phyloP scores from a whole-genome alignment of 2,113 vertebrate species.

The Alosa alosa region DNA sequence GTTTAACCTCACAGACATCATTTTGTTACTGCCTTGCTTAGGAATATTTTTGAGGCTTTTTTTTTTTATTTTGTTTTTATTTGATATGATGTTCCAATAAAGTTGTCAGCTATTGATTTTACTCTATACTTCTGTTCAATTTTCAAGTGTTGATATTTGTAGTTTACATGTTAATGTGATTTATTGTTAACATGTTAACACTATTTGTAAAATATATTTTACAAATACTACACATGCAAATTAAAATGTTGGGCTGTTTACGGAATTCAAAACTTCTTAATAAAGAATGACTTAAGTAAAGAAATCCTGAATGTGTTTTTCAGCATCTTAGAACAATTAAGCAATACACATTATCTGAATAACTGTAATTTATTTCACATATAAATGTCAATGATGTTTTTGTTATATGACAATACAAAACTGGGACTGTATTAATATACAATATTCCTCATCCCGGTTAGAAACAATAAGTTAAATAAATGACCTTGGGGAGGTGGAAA shows the following conservation, averaged over 20 bases:
- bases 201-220: too few relatives aligned
- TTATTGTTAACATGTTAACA: not conserved
- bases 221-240: too few relatives aligned
- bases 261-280: not conserved
- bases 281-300: not conserved
- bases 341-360: not conserved
- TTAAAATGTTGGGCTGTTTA: not conserved
- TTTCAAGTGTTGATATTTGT: not conserved
- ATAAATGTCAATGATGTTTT: conserved; percentile 1
- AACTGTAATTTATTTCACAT: conserved; percentile 5
- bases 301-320: not conserved
- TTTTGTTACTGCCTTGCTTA: not conserved
- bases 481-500: not conserved
- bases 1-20: not conserved
- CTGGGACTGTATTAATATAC: not conserved
- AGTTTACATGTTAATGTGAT: too few relatives aligned
- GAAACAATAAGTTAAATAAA: conserved; percentile 17
- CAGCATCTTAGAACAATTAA: not conserved
- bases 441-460: not conserved
- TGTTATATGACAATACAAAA: not conserved
- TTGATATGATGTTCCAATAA: not conserved
- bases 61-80: too few relatives aligned
- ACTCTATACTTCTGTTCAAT: not conserved
- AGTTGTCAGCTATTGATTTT: not conserved
- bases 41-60: too few relatives aligned